Evolutionary conservation across 2,797 vertebrate genomes (phyloP).

Genomic region (Pteronotus mesoamericanus): DNA sequence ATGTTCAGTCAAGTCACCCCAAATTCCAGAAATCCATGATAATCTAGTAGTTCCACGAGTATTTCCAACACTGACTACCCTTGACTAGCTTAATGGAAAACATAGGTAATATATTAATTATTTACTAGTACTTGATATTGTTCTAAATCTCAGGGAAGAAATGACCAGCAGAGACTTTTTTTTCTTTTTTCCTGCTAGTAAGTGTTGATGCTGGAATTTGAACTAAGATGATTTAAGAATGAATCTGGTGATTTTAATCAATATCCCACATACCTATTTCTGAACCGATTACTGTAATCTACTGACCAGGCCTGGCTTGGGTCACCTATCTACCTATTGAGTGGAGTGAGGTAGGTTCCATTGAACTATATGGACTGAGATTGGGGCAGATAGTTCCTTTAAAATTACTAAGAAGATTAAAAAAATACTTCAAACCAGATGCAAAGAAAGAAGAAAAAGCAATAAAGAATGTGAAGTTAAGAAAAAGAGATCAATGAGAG

Average conservation of each 20-base stretch:
- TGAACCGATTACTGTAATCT: not conserved
- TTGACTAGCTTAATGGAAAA: not conserved
- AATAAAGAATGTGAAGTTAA: not conserved
- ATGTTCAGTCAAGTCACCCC: not conserved
- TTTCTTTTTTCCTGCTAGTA: not conserved
- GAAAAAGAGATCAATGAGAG: not conserved
- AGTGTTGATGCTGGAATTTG: not conserved
- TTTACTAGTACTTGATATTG: not conserved
- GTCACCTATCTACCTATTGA: not conserved
- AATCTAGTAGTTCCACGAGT: not conserved
- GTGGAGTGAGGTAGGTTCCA: not conserved
- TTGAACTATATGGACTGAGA: not conserved
- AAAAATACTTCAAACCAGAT: not conserved
- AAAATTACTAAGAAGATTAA: not conserved
- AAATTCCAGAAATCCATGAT: not conserved
- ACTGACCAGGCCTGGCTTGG: not conserved
- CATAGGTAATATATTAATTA: not conserved
- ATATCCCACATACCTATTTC: not conserved
- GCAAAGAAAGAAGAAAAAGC: not conserved
- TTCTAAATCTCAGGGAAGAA: not conserved
- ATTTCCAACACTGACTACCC: not conserved
- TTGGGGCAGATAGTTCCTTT: not conserved
- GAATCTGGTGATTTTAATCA: not conserved
- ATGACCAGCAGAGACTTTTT: not conserved
- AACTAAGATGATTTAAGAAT: not conserved